These are phyloP conservation scores for Caenorhabditis brenneri DNA, from an alignment of 1,140 invertebrate species.

Conservation along the genomic window DNA sequence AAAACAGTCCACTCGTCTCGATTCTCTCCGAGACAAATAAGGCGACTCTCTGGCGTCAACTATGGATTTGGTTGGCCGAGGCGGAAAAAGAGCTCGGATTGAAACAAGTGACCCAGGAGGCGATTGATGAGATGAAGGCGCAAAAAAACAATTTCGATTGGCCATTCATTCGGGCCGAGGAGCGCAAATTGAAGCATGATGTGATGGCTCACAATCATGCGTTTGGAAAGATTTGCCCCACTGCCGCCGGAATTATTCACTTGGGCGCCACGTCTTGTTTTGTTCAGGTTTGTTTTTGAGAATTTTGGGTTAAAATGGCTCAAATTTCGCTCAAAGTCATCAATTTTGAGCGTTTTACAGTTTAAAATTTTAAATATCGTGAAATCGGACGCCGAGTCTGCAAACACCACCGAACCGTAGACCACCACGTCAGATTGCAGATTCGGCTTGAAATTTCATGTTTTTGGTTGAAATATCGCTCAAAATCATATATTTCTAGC, in stretches of 20 bases:
- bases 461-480: too few species aligned
- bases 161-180: constrained; percentile 80
- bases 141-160: constrained; percentile 84
- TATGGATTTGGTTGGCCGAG: constrained; percentile 70
- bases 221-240: constrained; percentile 81
- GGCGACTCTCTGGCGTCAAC: constrained; percentile 66
- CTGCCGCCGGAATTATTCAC: constrained; percentile 92
- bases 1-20: constrained; percentile 63
- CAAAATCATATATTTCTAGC: too few species aligned
- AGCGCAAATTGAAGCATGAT: constrained; percentile 88
- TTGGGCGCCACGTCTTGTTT: constrained; percentile 96
- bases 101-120: constrained; percentile 81
- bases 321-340: too few species aligned
- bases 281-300: too few species aligned
- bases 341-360: too few species aligned
- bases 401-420: too few species aligned
- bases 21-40: constrained; percentile 65
- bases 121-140: constrained; percentile 85
- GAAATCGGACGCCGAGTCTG: too few species aligned
- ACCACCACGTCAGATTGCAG: too few species aligned
- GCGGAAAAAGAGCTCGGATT: constrained; percentile 81
- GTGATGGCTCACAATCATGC: constrained; percentile 99
- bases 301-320: too few species aligned
- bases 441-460: too few species aligned
- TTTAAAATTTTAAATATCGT: too few species aligned